Base-by-base conservation (phyloP, 2,113 vertebrate genomes). In the Lanius ludovicianus region DNA sequence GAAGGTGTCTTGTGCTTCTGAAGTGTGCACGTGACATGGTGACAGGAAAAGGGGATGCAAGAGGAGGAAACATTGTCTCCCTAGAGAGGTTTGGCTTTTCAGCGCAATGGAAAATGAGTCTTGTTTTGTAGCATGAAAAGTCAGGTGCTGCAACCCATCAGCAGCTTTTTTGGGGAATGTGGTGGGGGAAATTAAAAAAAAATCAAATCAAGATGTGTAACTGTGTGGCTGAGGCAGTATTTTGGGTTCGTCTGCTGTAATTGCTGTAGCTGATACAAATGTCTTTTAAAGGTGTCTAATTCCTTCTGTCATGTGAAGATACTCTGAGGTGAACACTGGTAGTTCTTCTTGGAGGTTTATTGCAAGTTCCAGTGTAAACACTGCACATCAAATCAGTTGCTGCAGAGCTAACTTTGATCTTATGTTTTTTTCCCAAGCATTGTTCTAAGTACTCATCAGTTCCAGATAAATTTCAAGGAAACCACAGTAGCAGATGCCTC, bases 1-100 rank as follows among this genome's bases (percentile, higher is more conserved):
- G 91, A 96, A 96, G 94, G 94, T 97, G 35, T 94, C 93, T 89
- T 95, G 89, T 49, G 82, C 52, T 76, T 95, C 74, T 96, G 84
- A 93, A 96, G 95, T 87, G 63, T 21, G 59, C 91, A 85, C 0
- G 6, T 95, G 94, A 90, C 3, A 0, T 25, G 41, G 21, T 69
- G 70, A 96, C 87, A 77, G 87, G 94, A 90, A 93, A 62, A 90
- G 78, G 93, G 86, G 87, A 76, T 91, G 91, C 46, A 53, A 25
- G 39, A 85, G 82, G 87, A 91, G 80, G 81, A 85, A 89, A 50
- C 25, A 17, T 53, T 81, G n/a, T 93, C 31, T 95, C 37, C n/a
- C 52, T 68, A 3, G 87, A 93, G 89, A 81, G 77, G 82, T 83
- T 59, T 49, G 73, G 64, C 59, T 95, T 92, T 90, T 92, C 49